Evolutionary conservation across 2,113 vertebrate genomes (phyloP).

Genomic region (Danionella cerebrum): DNA sequence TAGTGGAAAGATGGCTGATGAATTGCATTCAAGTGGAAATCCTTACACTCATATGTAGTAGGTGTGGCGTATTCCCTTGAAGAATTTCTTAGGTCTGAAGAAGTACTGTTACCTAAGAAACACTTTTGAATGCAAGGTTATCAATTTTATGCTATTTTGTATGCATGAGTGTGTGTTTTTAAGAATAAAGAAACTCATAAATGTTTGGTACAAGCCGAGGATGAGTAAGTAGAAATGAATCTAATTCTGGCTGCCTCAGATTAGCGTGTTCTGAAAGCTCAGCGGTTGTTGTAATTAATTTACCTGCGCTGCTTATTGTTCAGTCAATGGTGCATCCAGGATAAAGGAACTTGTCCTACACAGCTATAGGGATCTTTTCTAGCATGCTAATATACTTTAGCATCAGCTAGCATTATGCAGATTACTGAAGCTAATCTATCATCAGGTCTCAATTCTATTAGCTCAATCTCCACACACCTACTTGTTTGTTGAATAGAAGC

Average conservation of each 20-base stretch:
- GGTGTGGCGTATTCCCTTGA: no score
- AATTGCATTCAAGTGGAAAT: no score
- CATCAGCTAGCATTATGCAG: conserved; percentile 36
- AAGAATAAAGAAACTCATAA: no score
- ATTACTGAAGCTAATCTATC: conserved; percentile 42
- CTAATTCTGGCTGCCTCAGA: conserved; percentile 36
- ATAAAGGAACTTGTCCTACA: conserved; percentile 27
- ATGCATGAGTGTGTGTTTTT: no score
- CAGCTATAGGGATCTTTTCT: conserved; percentile 14
- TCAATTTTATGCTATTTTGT: no score
- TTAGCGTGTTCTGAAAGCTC: conserved; percentile 34
- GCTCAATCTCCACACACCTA: conserved; percentile 8
- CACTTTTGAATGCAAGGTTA: no score
- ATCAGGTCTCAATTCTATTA: conserved; percentile 39
- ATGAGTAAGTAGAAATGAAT: conserved; percentile 41
- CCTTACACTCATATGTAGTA: no score
- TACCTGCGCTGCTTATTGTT: conserved; percentile 48
- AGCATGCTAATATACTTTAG: conserved; percentile 31
- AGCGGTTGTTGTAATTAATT: conserved; percentile 42
- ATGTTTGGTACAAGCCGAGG: no score
- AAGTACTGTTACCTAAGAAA: no score
- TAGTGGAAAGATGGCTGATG: no score
- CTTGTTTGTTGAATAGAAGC: conserved; percentile 38
- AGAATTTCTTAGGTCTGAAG: no score
- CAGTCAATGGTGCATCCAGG: conserved; percentile 20